A percentile compares a stretch with the other conserved stretches of the same genome.
Evolutionary conservation across 2,888 invertebrate species (phyloP).

Genomic region (Scaptomyza tumidula): DNA sequence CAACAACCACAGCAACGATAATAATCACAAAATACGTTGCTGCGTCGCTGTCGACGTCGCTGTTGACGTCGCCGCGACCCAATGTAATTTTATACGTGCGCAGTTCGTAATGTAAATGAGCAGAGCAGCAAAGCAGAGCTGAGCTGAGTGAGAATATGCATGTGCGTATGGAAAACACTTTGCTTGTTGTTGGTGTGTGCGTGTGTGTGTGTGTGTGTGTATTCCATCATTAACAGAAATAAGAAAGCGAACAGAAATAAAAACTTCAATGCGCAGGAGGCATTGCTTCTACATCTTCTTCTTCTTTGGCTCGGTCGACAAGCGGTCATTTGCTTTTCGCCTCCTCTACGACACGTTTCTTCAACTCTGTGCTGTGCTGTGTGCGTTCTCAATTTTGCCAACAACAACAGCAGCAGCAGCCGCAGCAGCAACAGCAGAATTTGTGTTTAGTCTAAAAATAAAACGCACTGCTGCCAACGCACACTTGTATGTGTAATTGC

Average conservation of each 20-base stretch:
- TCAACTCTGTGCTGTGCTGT: conserved; percentile 23
- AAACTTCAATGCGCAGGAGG: conserved; percentile 37
- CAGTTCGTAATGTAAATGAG: conserved; percentile 71
- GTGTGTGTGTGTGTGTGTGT: conserved; percentile 3
- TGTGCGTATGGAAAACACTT: conserved; percentile 30
- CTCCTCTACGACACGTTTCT: conserved; percentile 34
- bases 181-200: conserved; percentile 4
- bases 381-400: conserved; percentile 65
- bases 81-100: conserved; percentile 63
- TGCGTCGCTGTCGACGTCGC: conserved; percentile 17
- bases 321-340: conserved; percentile 69
- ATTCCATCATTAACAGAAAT: conserved; percentile 51
- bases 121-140: conserved; percentile 4
- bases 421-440: conserved; percentile 25
- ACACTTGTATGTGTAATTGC: conserved; percentile 42
- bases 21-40: conserved; percentile 29
- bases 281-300: conserved; percentile 55
- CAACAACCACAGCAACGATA: conserved; percentile 16
- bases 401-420: conserved; percentile 32
- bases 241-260: conserved; percentile 35
- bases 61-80: not conserved
- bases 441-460: conserved; percentile 69
- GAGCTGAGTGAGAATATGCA: conserved; percentile 11
- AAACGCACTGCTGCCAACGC: conserved; percentile 49
- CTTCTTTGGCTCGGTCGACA: conserved; percentile 17